A percentile compares a stretch with the other conserved stretches of the same genome.
Evolutionary conservation across 2,888 invertebrate genomes (phyloP).

Genomic region (Ctena decussata): DNA sequence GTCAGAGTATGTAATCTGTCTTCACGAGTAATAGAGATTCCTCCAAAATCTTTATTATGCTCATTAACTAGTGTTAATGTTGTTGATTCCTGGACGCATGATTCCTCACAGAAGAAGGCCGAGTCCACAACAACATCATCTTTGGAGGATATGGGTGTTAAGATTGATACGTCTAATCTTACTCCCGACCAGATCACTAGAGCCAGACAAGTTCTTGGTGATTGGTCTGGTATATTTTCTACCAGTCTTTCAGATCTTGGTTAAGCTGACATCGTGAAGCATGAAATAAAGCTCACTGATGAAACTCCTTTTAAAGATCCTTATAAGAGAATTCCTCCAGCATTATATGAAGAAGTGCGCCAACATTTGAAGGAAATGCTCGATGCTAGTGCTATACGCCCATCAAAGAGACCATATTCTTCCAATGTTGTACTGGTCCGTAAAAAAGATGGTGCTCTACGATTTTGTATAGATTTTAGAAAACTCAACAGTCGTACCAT

Average conservation of each 20-base stretch:
- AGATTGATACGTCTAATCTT: neutral
- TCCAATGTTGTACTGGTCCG: conserved; percentile 54
- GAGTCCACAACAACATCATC: neutral
- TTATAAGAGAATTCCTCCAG: conserved; percentile 52
- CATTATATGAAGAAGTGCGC: conserved; percentile 46
- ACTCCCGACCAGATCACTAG: conserved; percentile 17
- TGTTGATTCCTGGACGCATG: neutral
- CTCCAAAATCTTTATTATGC: conserved; percentile 16
- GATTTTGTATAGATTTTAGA: conserved; percentile 53
- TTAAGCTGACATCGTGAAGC: conserved; percentile 23
- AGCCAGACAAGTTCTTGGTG: conserved; percentile 15
- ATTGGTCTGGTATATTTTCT: conserved; percentile 34
- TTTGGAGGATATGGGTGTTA: neutral
- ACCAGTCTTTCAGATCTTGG: conserved; percentile 36
- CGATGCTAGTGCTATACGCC: conserved; percentile 28
- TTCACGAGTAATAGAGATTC: neutral
- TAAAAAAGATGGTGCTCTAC: conserved; percentile 46
- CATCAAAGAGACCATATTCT: conserved; percentile 29
- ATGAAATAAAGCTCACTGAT: too few species aligned
- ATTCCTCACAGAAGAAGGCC: neutral
- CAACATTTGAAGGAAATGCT: conserved; percentile 47
- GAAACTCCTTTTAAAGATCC: conserved; percentile 45
- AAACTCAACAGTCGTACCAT: conserved; percentile 42
- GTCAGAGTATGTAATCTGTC: conserved; percentile 32
- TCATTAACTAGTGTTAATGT: conserved; percentile 17